Evolutionary conservation across 2,888 invertebrate genomes (phyloP), one percentile per base, ranked within the genome.

Genomic region (Archips crataeganus): DNA sequence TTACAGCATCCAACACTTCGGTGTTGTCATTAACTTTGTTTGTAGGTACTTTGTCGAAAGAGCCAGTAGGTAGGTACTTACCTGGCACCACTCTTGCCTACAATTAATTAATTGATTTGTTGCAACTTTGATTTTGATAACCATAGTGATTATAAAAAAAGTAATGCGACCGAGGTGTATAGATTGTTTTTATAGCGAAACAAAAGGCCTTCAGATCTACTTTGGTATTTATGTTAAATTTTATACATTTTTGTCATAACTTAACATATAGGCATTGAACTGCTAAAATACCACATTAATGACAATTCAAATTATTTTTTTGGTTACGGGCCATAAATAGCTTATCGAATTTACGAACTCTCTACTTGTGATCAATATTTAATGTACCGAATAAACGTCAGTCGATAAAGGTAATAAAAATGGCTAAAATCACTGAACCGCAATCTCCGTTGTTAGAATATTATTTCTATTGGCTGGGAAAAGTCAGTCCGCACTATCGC

Each of bases 381-480:
- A 15, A 49, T n/a, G 45, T 47, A n/a, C 49, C 6, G 0, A 54
- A 23, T 3, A 3, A 51, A 54, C 8, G 9, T 6, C 8, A 54
- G 9, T 15, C 9, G 8, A 54, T 54, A 15, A 4, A 39, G 39
- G 6, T 15, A 15, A 54, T 49, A 54, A 23, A 23, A 54, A 54
- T 23, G 15, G 51, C 51, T 15, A 54, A n/a, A 23, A 15, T 2
- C 15, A 15, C 39, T 42, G 36, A 61, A 15, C 34, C 61, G 9
- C 8, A 32, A 32, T 34, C 6, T 10, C 42, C 9, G 11, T 13
- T 57, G 23, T 3, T 36, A 49, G 49, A 49, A 64, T n/a, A 32
- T 23, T 32, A 54, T 42, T 42, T 66, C 54, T 68, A 36, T 63
- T 72, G 72, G 72, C 15, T 47, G 62, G 45, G 15, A 72, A 72